A percentile compares a stretch with the other conserved stretches of the same genome.
These are phyloP conservation scores for Phenganax marumi DNA, from an alignment of 92 coral and sea anemone genomes.

Conservation along the genomic window DNA sequence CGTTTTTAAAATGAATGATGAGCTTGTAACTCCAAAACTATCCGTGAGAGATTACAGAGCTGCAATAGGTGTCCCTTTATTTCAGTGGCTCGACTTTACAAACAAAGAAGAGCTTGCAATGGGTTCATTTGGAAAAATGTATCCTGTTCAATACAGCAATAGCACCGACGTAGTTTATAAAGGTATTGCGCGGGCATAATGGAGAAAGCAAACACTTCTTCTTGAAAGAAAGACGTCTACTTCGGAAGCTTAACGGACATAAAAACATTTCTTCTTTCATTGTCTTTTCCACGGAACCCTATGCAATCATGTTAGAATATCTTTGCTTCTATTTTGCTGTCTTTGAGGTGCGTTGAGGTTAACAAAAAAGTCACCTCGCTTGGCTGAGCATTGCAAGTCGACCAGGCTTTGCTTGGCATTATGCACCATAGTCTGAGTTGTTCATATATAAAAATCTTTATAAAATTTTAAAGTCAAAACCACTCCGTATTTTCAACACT, in stretches of 20 bases:
- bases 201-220: background rate
- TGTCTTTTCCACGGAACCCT: background rate
- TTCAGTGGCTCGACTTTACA: background rate
- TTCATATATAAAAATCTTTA: too few relatives aligned
- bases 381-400: too few relatives aligned
- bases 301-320: background rate
- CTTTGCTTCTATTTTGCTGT: background rate
- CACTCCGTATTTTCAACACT: too few relatives aligned
- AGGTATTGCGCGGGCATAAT: background rate
- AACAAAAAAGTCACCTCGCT: background rate
- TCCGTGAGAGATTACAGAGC: background rate
- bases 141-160: background rate
- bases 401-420: too few relatives aligned
- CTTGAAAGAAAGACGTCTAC: background rate
- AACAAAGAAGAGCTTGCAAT: background rate
- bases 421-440: too few relatives aligned
- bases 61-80: background rate
- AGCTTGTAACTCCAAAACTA: background rate
- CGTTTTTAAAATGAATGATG: background rate
- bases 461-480: too few relatives aligned
- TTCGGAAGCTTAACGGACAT: background rate
- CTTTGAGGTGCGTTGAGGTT: too few relatives aligned
- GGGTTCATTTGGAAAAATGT: background rate
- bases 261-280: background rate
- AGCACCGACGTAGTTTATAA: background rate